These are phyloP conservation scores for Orcinus orca DNA, from an alignment of 2,113 vertebrate species.

Conservation along the genomic window DNA sequence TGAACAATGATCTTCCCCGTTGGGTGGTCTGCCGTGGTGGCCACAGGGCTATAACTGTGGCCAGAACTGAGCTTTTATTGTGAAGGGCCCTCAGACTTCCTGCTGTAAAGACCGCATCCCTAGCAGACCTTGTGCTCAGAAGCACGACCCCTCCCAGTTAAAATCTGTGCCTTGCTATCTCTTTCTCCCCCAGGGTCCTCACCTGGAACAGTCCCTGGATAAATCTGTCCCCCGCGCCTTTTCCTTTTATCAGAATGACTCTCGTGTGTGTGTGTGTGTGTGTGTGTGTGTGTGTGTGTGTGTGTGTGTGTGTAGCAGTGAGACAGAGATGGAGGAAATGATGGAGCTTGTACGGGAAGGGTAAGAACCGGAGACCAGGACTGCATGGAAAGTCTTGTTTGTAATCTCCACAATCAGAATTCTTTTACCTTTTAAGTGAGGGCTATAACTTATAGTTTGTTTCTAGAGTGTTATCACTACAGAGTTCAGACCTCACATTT, in stretches of 20 bases:
- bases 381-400: not conserved
- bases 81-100: not conserved
- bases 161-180: not conserved
- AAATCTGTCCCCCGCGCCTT: rapidly evolving
- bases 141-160: not conserved
- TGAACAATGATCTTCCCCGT: not conserved
- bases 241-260: not conserved
- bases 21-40: not conserved
- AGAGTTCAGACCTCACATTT: not conserved
- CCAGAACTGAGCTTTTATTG: not conserved
- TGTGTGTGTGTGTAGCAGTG: not conserved
- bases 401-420: not conserved
- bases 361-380: rapidly evolving
- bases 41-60: no score
- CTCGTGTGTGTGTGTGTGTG: not conserved
- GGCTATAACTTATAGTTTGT: not conserved
- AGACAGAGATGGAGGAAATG: not conserved
- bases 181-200: not conserved
- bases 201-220: not conserved
- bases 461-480: not conserved
- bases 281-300: no score
- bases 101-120: not conserved
- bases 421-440: not conserved
- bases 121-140: not conserved
- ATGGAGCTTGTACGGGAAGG: not conserved